A percentile compares a stretch with the other conserved stretches of the same genome.
phyloP scores from a whole-genome alignment of 1,140 invertebrate species.

The Trichomalopsis sarcophagae region DNA sequence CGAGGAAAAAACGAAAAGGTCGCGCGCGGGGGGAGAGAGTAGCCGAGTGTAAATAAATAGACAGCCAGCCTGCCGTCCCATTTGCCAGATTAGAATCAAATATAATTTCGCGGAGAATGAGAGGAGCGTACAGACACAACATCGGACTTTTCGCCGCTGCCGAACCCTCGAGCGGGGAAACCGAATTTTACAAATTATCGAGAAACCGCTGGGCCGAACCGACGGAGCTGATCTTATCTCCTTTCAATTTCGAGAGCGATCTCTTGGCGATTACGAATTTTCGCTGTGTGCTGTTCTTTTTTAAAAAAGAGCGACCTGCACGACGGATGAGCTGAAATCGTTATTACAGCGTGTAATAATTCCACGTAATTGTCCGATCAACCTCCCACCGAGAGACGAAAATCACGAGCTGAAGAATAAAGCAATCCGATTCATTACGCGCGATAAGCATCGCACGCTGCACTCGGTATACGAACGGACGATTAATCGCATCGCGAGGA shows the following conservation, averaged over 20 bases:
- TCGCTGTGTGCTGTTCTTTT: too few relatives aligned
- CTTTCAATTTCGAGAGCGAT: constrained; percentile 40
- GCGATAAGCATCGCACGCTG: neutral
- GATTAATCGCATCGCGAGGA: constrained; percentile 9
- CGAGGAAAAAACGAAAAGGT: constrained; percentile 29
- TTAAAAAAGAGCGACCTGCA: neutral
- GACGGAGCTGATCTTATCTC: constrained; percentile 33
- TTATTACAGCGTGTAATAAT: neutral
- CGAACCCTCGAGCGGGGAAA: constrained; percentile 10
- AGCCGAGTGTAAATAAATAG: constrained; percentile 71
- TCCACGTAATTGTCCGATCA: neutral
- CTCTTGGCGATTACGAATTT: neutral
- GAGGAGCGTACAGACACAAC: neutral
- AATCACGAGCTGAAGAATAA: constrained; percentile 17
- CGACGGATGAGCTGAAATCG: neutral
- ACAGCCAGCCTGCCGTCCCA: constrained; percentile 66
- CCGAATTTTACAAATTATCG: constrained; percentile 49
- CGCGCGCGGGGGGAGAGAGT: constrained; percentile 1
- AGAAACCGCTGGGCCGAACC: neutral
- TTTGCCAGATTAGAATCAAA: constrained; percentile 74
- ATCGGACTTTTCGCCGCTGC: neutral
- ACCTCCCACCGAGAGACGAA: neutral
- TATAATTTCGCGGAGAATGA: constrained; percentile 66
- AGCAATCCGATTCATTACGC: constrained; percentile 5
- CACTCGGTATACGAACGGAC: neutral